Base-by-base conservation (phyloP, 2,888 invertebrate species). In the Chaetogeoica ovagalla region DNA sequence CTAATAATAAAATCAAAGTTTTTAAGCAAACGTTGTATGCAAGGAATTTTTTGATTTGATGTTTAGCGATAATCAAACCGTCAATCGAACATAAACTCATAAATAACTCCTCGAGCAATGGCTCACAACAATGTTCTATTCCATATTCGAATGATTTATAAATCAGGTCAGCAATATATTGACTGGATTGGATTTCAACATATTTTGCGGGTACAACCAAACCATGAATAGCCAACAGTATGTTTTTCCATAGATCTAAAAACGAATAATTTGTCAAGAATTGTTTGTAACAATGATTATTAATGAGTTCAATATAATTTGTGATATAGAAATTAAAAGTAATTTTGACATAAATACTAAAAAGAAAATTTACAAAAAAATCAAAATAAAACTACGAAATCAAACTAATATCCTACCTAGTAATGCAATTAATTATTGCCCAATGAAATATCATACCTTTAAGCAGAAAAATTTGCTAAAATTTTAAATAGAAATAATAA, bases 191-290 rank as follows among this genome's bases (percentile, higher is more conserved):
- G 43, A 77, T 52, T 69, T 77, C 77, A 59, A 77, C 48, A 62
- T 60, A 77, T 60, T 77, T 77, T 17, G 68, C 62, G 0, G 59
- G 68, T 52, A 69, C 52, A 52, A 37, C 37, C 30, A 62, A 52
- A 52, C 52, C 60, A 62, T 15, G 43, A 60, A 68, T 70, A 52
- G 60, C 19, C 30, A 62, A 21, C 15, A 77, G 30, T 17, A 69
- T 70, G n/a, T 62, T 52, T 77, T 60, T 68, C 77, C 77, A 77
- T 59, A 77, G 21, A 62, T 60, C 77, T 77, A 52, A 69, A 76
- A 77, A 62, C 7, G 19, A 60, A 57, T 11, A 30, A n/a, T 7
- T n/a, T 19, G 5, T 6, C 8, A 19, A 13, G 7, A 52, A 55
- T 55, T 19, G 11, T 17, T 52, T 52, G 13, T 2, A 52, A 52